phyloP scores from a whole-genome alignment of 2,888 invertebrate genomes.

The Halictus quadricinctus region DNA sequence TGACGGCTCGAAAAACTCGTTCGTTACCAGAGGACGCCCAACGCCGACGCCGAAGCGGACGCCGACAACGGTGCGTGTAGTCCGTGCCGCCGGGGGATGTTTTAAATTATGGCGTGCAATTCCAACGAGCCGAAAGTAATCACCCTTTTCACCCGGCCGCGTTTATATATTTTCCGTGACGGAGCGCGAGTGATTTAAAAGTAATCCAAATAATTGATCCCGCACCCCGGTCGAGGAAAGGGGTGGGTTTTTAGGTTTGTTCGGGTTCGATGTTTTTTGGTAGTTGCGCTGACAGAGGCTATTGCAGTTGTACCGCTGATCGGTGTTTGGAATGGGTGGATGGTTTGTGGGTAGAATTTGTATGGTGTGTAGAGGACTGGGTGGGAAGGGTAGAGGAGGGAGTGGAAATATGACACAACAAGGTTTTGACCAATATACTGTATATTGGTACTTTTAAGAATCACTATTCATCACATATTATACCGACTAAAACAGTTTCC shows the following conservation, averaged over 20 bases:
- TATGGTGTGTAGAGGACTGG: no score
- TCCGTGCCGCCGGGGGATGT: neutral
- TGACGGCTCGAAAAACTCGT: slow-evolving; percentile 55
- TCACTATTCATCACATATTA: no score
- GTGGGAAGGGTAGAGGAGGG: no score
- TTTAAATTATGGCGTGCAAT: slow-evolving; percentile 19
- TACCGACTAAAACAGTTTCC: no score
- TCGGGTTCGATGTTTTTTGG: neutral
- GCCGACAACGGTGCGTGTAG: slow-evolving; percentile 10
- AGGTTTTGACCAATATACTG: no score
- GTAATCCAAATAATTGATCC: slow-evolving; percentile 10
- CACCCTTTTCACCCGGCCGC: neutral
- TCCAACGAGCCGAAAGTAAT: slow-evolving; percentile 22
- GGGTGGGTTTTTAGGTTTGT: neutral
- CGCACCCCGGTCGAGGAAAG: neutral
- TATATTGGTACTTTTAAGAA: no score
- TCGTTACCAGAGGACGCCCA: slow-evolving; percentile 27
- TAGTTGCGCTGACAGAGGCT: neutral
- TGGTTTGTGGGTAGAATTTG: no score
- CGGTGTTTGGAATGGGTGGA: no score
- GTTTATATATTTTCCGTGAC: slow-evolving; percentile 3
- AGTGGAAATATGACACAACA: no score
- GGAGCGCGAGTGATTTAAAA: slow-evolving; percentile 5
- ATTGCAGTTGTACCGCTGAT: no score
- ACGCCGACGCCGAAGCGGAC: neutral